Conservation (phyloP, 2,888 invertebrate species). For the Mylabris sibirica region DNA sequence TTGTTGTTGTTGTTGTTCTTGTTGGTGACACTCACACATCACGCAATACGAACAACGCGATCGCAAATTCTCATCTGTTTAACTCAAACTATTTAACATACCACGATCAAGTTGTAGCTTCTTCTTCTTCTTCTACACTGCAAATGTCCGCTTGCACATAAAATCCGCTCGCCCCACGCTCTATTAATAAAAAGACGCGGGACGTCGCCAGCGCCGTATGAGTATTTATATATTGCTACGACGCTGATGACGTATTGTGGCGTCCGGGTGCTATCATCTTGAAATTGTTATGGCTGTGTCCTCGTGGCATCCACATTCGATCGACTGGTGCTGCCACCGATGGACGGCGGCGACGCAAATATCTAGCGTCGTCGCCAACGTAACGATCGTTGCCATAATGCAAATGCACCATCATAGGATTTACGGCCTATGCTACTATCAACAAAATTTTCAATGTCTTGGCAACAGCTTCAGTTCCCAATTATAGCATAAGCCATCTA, state of each 20-base stretch:
- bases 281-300: constrained; percentile 25
- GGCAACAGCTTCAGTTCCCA: constrained; percentile 22
- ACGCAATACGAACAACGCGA: constrained; percentile 25
- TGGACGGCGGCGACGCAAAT: constrained; percentile 41
- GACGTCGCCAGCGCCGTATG: constrained; percentile 42
- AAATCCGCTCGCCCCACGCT: constrained; percentile 35
- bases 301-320: constrained; percentile 22
- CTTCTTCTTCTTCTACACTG: constrained; percentile 33
- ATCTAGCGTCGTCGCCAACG: constrained; percentile 40
- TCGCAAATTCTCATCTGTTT: constrained; percentile 7
- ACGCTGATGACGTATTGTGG: constrained; percentile 43
- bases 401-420: constrained; percentile 47
- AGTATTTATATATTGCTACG: constrained; percentile 49
- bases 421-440: constrained; percentile 36
- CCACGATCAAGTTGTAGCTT: constrained; percentile 18
- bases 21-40: constrained; percentile 36
- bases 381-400: constrained; percentile 49
- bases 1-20: background rate
- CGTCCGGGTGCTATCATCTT: constrained; percentile 45
- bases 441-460: constrained; percentile 15
- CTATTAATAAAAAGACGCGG: constrained; percentile 51
- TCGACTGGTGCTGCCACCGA: constrained; percentile 40
- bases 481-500: constrained; percentile 25
- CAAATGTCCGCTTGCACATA: constrained; percentile 36
- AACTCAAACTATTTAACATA: constrained; percentile 14